Evolutionary conservation across 2,797 vertebrate genomes (phyloP).

Genomic region (Xyrichtys novacula): DNA sequence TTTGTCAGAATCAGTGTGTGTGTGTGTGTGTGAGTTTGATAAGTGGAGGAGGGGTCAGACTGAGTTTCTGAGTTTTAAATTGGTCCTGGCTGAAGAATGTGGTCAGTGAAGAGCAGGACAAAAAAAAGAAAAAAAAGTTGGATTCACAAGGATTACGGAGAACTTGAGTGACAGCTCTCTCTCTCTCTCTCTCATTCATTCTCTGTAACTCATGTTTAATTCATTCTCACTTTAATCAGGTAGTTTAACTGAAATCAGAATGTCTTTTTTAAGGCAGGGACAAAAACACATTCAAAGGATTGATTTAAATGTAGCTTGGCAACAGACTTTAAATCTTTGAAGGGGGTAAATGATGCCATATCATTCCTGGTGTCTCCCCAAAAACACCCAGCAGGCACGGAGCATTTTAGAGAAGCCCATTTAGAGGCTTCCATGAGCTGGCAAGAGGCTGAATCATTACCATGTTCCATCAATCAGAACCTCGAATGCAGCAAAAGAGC

Average conservation of each 20-base stretch:
- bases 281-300: slow-evolving; percentile 26
- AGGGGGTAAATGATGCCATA: not conserved
- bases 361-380: slow-evolving; percentile 1
- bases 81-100: slow-evolving; percentile 70
- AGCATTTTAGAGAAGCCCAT: slow-evolving; percentile 23
- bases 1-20: slow-evolving; percentile 19
- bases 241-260: slow-evolving; percentile 54
- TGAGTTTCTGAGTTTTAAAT: slow-evolving; percentile 67
- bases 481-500: slow-evolving; percentile 26
- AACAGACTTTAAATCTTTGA: slow-evolving; percentile 23
- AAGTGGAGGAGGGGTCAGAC: slow-evolving; percentile 63
- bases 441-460: slow-evolving; percentile 41
- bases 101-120: slow-evolving; percentile 55
- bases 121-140: slow-evolving; percentile 68
- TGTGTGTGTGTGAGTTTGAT: slow-evolving; percentile 22
- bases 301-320: slow-evolving; percentile 31
- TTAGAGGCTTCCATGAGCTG: slow-evolving; percentile 31
- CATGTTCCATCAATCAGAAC: slow-evolving; percentile 37
- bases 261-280: slow-evolving; percentile 31
- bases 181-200: slow-evolving; percentile 46
- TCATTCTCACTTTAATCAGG: slow-evolving; percentile 49
- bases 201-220: slow-evolving; percentile 53
- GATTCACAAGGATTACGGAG: slow-evolving; percentile 59
- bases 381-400: slow-evolving; percentile 13
- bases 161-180: slow-evolving; percentile 50